Evolutionary conservation across 2,797 vertebrate species (phyloP), one percentile per base, ranked within the genome.

Genomic region (Florisuga fusca): DNA sequence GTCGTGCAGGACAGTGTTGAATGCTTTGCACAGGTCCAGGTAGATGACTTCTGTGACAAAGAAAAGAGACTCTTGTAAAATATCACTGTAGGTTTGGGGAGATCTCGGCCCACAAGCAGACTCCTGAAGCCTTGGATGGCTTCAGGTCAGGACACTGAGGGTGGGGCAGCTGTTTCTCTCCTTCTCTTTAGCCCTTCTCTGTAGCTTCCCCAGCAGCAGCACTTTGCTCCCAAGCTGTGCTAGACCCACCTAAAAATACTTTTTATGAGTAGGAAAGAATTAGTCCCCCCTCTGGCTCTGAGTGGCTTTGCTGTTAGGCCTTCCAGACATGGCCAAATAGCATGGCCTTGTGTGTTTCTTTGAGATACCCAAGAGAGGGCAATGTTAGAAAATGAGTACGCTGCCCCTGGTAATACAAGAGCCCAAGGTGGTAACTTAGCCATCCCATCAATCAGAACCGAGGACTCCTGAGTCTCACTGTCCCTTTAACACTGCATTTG

Each of bases 371-470:
- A 15, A 43, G 51, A 26, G 31, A 43, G 22, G 31, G 3, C 31
- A 8, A 2, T 31, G 20, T 6, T 55, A 36, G 68, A 14, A 33
- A 72, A n/a, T 6, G 15, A 43, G 36, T 25, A n/a, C 29, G 12
- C 25, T 7, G 4, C 9, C 38, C 17, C 36, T 20, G 67, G 31
- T 15, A 54, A 16, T 20, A 33, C 53, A 23, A 17, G 26, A n/a
- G 21, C 55, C 54, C 41, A 1, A 0, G 2, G 66, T 6, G 36
- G 21, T 5, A 54, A 21, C 43, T 22, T 6, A 64, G n/a, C 57
- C 33, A 0, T 4, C 36, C 3, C 1, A 0, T 7, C 46, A 38
- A 10, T 8, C 34, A 51, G 23, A 38, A 8, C 27, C 2, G 16
- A 17, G 17, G 8, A 6, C 31, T 5, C 34, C 25, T 7, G 23